Evolutionary conservation across 2,888 invertebrate genomes (phyloP).

Genomic region (Autographa gamma): DNA sequence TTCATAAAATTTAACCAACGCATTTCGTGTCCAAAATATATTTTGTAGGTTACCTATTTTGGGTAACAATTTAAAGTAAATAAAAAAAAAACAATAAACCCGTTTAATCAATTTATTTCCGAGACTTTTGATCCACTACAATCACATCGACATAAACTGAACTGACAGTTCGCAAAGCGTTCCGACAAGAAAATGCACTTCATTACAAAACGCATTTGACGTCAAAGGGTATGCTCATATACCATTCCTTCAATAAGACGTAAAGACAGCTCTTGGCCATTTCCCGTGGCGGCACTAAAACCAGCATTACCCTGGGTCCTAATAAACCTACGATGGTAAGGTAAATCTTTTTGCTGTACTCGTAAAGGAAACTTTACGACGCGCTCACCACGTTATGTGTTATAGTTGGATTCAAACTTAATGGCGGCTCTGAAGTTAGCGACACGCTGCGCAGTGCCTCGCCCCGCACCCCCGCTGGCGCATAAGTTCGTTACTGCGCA

Average conservation of each 20-base stretch:
- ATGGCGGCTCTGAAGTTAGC: too few species aligned
- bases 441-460: too few species aligned
- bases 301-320: constrained; percentile 57
- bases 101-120: not conserved
- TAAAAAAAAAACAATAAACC: too few species aligned
- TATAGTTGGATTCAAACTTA: too few species aligned
- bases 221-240: constrained; percentile 55
- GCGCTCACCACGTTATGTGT: constrained; percentile 67
- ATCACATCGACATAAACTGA: not conserved
- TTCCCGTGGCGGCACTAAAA: constrained; percentile 47
- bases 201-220: constrained; percentile 27
- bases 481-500: too few species aligned
- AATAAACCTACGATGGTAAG: constrained; percentile 64
- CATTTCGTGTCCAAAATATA: too few species aligned
- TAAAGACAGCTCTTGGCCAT: constrained; percentile 50
- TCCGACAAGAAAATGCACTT: constrained; percentile 35
- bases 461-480: too few species aligned
- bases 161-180: constrained; percentile 31
- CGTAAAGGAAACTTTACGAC: constrained; percentile 74
- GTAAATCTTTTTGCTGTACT: constrained; percentile 72
- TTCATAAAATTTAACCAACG: too few species aligned
- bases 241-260: constrained; percentile 56
- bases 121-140: not conserved
- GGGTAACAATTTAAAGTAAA: too few species aligned
- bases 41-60: too few species aligned